phyloP scores from a whole-genome alignment of 2,113 vertebrate species.

The Clarias gariepinus region DNA sequence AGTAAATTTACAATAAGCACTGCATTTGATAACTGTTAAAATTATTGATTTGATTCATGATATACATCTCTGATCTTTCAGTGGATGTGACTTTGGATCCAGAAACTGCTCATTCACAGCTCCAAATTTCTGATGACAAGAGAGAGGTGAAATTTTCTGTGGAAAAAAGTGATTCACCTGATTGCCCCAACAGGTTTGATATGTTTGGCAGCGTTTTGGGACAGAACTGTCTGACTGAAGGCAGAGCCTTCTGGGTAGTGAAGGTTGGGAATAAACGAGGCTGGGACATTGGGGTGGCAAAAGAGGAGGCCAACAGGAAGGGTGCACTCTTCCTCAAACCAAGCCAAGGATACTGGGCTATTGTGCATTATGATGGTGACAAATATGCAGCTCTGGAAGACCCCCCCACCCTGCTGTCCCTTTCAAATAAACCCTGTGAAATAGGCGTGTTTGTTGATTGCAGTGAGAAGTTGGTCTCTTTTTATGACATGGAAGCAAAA shows the following conservation, averaged over 20 bases:
- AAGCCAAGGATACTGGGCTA: slow-evolving; percentile 66
- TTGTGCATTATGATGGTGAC: slow-evolving; percentile 56
- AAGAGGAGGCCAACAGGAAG: slow-evolving; percentile 52
- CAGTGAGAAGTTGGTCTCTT: slow-evolving; percentile 75
- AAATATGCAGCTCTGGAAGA: slow-evolving; percentile 58
- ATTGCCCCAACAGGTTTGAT: slow-evolving; percentile 57
- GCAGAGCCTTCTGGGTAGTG: slow-evolving; percentile 70
- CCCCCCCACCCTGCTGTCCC: slow-evolving; percentile 55
- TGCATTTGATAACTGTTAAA: background rate
- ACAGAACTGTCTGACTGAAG: slow-evolving; percentile 36
- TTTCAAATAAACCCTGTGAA: slow-evolving; percentile 62
- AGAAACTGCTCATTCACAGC: slow-evolving; percentile 14
- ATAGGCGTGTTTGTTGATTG: slow-evolving; percentile 82
- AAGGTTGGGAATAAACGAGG: slow-evolving; percentile 61
- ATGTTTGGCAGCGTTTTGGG: slow-evolving; percentile 61
- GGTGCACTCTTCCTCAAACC: slow-evolving; percentile 61
- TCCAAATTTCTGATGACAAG: slow-evolving; percentile 16
- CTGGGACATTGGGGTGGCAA: slow-evolving; percentile 69
- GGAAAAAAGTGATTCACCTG: background rate
- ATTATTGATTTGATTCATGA: background rate
- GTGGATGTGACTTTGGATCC: slow-evolving; percentile 60
- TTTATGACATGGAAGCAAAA: slow-evolving; percentile 70
- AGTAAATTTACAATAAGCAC: background rate
- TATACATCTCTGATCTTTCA: background rate
- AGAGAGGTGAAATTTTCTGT: slow-evolving; percentile 1